A percentile compares a stretch with the other conserved stretches of the same genome.
Evolutionary conservation across 2,113 vertebrate genomes (phyloP).

Genomic region (Cricetomys ansorgei): DNA sequence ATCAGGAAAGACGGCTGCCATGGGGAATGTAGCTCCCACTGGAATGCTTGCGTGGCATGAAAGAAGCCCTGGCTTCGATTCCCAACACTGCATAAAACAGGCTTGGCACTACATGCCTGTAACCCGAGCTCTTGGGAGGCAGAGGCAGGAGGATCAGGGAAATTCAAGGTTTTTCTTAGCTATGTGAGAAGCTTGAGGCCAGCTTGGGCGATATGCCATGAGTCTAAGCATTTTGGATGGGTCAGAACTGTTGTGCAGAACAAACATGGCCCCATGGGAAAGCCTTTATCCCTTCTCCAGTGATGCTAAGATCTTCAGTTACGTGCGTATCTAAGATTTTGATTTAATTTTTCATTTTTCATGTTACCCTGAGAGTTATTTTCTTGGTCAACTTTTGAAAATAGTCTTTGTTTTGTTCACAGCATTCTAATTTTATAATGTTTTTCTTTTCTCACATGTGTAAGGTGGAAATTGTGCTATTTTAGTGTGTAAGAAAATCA

Average conservation of each 20-base stretch:
- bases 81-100: neutral
- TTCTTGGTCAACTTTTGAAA: neutral
- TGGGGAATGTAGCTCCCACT: neutral
- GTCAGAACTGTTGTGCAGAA: neutral
- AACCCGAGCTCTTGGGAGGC: neutral
- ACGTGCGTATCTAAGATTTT: neutral
- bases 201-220: too few relatives aligned
- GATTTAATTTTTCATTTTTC: neutral
- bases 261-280: fast-evolving
- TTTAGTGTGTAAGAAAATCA: slow-evolving; percentile 24
- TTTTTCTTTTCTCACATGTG: slow-evolving; percentile 10
- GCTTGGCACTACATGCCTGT: neutral
- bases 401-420: neutral
- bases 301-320: neutral
- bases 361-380: neutral
- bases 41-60: too few relatives aligned
- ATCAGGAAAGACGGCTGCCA: neutral
- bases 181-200: neutral
- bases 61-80: neutral
- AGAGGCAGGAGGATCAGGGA: neutral
- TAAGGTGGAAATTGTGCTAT: slow-evolving; percentile 9
- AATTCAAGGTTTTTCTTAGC: neutral
- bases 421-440: neutral
- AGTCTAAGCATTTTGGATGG: neutral
- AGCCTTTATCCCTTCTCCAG: fast-evolving